Percentiles rank a stretch among this genome's conserved stretches.
Evolutionary conservation across 2,888 invertebrate genomes (phyloP).

Genomic region (Neoitamus cyanurus): DNA sequence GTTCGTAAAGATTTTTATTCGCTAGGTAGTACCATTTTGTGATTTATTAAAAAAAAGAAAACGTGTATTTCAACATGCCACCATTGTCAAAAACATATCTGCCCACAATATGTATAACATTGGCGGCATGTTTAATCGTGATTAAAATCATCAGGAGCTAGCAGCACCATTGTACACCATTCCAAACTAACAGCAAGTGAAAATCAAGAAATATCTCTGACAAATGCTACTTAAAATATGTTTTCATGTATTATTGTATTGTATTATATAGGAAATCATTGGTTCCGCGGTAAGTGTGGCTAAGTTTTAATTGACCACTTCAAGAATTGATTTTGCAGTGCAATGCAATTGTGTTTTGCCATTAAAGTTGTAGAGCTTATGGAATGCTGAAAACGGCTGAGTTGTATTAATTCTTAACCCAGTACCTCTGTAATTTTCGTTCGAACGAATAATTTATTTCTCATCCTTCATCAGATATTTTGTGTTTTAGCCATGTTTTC

Average conservation of each 20-base stretch:
- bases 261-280: constrained; percentile 57
- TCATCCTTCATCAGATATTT: not conserved
- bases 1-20: too few species aligned
- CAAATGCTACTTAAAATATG: constrained; percentile 49
- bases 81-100: too few species aligned
- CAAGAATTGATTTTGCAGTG: constrained; percentile 38
- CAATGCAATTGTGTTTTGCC: constrained; percentile 31
- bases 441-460: not conserved
- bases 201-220: constrained; percentile 11
- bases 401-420: not conserved
- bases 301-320: constrained; percentile 37
- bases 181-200: not conserved
- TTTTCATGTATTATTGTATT: constrained; percentile 6
- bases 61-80: too few species aligned
- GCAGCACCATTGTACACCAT: too few species aligned
- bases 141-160: too few species aligned
- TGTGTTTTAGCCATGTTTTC: not conserved
- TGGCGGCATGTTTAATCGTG: too few species aligned
- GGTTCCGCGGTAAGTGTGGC: constrained; percentile 57
- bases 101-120: too few species aligned
- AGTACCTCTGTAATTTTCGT: not conserved
- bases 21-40: too few species aligned
- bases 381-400: constrained; percentile 30
- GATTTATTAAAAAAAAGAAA: too few species aligned
- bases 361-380: constrained; percentile 2